Evolutionary conservation across 2,888 invertebrate genomes (phyloP), one percentile per base, ranked within the genome.

Genomic region (Mythimna loreyi): DNA sequence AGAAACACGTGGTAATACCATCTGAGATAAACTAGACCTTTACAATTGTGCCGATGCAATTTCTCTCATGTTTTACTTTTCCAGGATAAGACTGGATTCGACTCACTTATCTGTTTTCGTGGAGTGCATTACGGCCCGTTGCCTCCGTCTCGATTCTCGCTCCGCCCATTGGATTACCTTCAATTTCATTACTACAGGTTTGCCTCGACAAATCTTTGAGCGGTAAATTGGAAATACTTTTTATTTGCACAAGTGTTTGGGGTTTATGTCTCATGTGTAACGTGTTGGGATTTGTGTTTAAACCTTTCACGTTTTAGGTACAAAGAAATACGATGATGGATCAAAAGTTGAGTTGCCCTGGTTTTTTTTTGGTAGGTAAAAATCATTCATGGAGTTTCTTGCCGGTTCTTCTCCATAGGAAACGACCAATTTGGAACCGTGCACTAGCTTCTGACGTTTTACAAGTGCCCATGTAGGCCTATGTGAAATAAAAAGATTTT

Each of bases 71-170:
- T 85, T 81, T 85, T 80, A 75, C 80, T 83, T 80, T 75, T 78
- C 70, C 52, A 55, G 67, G 77, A 80, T 81, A 85, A 82, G 76
- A 72, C 78, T 73, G 75, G 84, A 78, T 84, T 79, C 74, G 67
- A 83, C 79, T 83, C 80, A 84, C 87, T 85, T 85, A 87, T 86
- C 85, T 81, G 75, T 82, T 87, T 83, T 78, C 78, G 78, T 78
- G 67, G 77, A 87, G 85, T 87, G 85, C 86, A 87, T 87, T 83
- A 84, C 75, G 76, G 76, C 61, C 76, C 71, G 81, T 82, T 83
- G 85, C 80, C 75, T 76, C 67, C 73, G 74, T 73, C 77, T 81
- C 80, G 80, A 81, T 79, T 80, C 67, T 75, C 75, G 55, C 71
- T 70, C 73, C 74, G 16, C 77, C 82, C 80, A 84, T 81, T 78